A percentile compares a stretch with the other conserved stretches of the same genome.
Evolutionary conservation across 2,797 vertebrate genomes (phyloP).

Genomic region (Psittacula echo): DNA sequence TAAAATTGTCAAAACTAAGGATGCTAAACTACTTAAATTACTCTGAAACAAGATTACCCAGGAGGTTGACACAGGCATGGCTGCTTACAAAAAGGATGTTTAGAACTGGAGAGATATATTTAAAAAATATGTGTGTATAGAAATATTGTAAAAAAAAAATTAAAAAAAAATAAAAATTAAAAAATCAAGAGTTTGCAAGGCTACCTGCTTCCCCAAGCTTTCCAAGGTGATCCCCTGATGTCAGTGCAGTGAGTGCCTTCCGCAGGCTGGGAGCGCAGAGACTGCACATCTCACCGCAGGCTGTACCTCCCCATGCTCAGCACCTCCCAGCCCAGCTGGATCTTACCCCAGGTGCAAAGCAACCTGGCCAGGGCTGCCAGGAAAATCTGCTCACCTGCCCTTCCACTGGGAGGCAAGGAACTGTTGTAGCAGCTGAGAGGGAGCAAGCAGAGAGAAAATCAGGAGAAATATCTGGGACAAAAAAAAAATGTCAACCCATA

Average conservation of each 20-base stretch:
- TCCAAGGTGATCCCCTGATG: not conserved
- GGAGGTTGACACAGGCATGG: fast-evolving
- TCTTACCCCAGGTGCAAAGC: conserved; percentile 28
- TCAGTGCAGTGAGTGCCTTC: not conserved
- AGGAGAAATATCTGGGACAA: conserved; percentile 55
- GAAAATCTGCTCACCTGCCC: conserved; percentile 36
- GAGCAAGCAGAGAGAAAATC: conserved; percentile 15
- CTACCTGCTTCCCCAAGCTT: not conserved
- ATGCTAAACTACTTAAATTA: fast-evolving
- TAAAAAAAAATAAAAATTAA: not conserved
- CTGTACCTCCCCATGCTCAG: not conserved
- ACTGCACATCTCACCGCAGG: not conserved
- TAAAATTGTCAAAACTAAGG: fast-evolving
- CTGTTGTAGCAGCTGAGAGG: conserved; percentile 10
- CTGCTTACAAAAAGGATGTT: fast-evolving
- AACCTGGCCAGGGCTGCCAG: not conserved
- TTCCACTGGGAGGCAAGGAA: conserved; percentile 12
- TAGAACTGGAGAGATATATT: not conserved
- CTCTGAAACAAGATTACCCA: not conserved
- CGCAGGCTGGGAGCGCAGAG: not conserved
- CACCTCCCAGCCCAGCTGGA: not conserved
- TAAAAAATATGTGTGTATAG: not conserved
- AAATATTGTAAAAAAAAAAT: not conserved
- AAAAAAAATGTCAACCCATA: conserved; percentile 57
- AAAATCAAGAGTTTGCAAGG: not conserved